Evolutionary conservation across 2,888 invertebrate genomes (phyloP), one percentile per base, ranked within the genome.

Genomic region (Orchesellides sinensis): DNA sequence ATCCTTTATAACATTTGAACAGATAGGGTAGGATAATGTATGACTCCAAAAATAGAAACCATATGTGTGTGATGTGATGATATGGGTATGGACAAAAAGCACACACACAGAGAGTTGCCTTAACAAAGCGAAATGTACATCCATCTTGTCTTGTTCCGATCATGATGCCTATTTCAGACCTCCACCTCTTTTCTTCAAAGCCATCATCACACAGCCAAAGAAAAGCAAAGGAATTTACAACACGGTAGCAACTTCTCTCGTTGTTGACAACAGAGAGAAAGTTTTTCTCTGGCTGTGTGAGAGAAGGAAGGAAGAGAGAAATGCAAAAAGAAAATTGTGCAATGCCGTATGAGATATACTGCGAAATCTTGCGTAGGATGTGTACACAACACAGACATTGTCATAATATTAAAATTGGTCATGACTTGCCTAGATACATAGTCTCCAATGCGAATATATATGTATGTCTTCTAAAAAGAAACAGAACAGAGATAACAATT

Each of bases 141-240:
- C 54, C 54, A 54, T 54, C 54, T 54, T 54, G 54, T 25, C 23
- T 54, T 25, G 14, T 54, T 54, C n/a, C n/a, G 23, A 25, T 12
- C 54, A 40, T 40, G 54, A 25, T 25, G 23, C 12, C 5, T 54
- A n/a, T n/a, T n/a, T n/a, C n/a, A n/a, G n/a, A 23, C 49, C 21
- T 25, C n/a, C 54, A 23, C 23, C 54, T 25, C 54, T 12, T 54
- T n/a, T n/a, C n/a, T n/a, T n/a, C n/a, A n/a, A n/a, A n/a, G n/a
- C n/a, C n/a, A n/a, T n/a, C n/a, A 25, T 25, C 4, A 10, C 54
- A 25, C 19, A 8, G 19, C 25, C 54, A 23, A 23, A 54, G 10
- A 54, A 54, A 10, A 54, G 2, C 14, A 14, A 49, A 49, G 17
- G 21, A 21, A 21, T 49, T 17, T 12, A 35, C 35, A 35, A 8